Evolutionary conservation across 2,797 vertebrate species (phyloP), one percentile per base, ranked within the genome.

Genomic region (Glossophaga mutica): DNA sequence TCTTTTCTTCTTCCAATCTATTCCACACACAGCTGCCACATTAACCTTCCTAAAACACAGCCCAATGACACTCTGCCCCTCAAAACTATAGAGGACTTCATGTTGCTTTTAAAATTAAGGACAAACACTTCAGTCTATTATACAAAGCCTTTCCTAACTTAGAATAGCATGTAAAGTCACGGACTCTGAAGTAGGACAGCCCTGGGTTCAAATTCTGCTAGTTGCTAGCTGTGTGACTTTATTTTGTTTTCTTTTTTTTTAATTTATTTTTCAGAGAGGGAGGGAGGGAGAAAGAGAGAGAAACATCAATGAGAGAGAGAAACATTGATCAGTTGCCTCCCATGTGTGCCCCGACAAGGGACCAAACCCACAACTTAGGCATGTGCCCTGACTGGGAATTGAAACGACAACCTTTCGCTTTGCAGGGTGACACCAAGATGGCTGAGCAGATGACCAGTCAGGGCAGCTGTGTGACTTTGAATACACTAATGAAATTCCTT

Each of bases 31-130:
- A 71, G 32, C 8, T 85, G 2, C 48, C n/a, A 37, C 34, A 74
- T 21, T 85, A 32, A 90, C 29, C 42, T 48, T 91, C 59, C 59
- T 62, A 62, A 62, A 62, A 62, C 59, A 62, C 59, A 29, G 12
- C 59, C 22, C 37, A 48, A 32, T n/a, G 62, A 93, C 16, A 78
- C 37, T 34, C 48, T 48, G n/a, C 1, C 76, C 16, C 39, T 67
- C 50, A 52, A 84, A 85, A 95, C 57, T 71, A 71, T 24, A 67
- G 74, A 29, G 3, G 26, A 46, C 2, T 87, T 67, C 19, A 67
- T 12, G 42, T 9, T 76, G 67, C 77, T 93, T 85, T 92, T 52
- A 94, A 83, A 44, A 90, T 90, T 81, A 92, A 81, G 34, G 16
- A 91, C 74, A 24, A 92, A 32, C 19, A 83, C 68, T 89, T 92